phyloP scores from a whole-genome alignment of 2,888 invertebrate genomes.

The Dioctria rufipes region DNA sequence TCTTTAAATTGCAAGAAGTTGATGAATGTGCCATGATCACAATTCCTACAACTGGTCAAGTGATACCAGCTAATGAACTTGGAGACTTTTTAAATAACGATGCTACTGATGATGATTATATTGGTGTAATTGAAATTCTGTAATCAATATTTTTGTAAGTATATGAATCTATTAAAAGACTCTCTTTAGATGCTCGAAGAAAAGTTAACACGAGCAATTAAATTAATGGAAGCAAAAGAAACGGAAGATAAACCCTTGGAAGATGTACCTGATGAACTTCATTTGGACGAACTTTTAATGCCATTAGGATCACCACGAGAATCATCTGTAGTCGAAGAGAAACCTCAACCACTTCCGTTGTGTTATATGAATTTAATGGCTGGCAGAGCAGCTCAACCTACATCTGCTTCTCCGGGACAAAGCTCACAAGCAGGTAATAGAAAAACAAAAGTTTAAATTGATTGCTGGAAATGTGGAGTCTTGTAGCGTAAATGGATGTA shows the following conservation, averaged over 20 bases:
- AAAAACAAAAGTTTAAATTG: slow-evolving; percentile 17
- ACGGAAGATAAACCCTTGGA: slow-evolving; percentile 63
- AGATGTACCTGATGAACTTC: slow-evolving; percentile 62
- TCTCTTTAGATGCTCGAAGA: slow-evolving; percentile 57
- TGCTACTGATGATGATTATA: slow-evolving; percentile 67
- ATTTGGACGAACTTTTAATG: slow-evolving; percentile 63
- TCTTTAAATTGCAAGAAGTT: slow-evolving; percentile 70
- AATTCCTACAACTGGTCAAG: slow-evolving; percentile 63
- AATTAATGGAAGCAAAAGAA: slow-evolving; percentile 22
- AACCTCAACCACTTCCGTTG: slow-evolving; percentile 69
- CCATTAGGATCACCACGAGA: slow-evolving; percentile 65
- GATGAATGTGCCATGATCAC: slow-evolving; percentile 67
- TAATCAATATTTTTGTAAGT: too few species aligned
- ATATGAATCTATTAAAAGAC: too few species aligned
- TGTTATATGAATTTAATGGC: slow-evolving; percentile 70
- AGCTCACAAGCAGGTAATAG: slow-evolving; percentile 67
- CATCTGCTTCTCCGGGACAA: slow-evolving; percentile 70
- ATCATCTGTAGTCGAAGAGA: slow-evolving; percentile 65
- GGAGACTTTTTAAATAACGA: slow-evolving; percentile 66
- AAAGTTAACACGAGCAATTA: slow-evolving; percentile 56
- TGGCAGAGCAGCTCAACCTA: slow-evolving; percentile 68
- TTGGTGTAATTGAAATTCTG: slow-evolving; percentile 63
- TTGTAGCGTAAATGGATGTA: too few species aligned
- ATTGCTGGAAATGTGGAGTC: too few species aligned
- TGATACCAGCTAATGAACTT: slow-evolving; percentile 64